Evolutionary conservation across 2,888 invertebrate species (phyloP).

Genomic region (Lordiphosa andalusiaca): DNA sequence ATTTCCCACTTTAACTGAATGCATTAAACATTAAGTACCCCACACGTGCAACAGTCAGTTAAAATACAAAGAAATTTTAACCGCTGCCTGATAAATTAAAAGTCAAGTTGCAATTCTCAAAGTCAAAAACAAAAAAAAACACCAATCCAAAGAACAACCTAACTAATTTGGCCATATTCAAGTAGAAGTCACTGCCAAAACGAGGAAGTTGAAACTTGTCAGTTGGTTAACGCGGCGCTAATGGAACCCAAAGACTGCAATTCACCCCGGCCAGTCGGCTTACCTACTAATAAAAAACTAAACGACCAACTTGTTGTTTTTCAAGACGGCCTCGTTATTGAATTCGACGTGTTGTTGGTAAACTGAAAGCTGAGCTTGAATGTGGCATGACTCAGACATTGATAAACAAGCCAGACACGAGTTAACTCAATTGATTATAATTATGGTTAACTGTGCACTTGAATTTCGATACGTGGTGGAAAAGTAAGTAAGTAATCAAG

Average conservation of each 20-base stretch:
- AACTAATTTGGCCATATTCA: constrained; percentile 3
- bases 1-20: no score
- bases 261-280: constrained; percentile 12
- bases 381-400: constrained; percentile 24
- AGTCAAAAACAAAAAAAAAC: constrained; percentile 1
- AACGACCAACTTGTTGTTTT: constrained; percentile 15
- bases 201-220: constrained; percentile 44
- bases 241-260: constrained; percentile 24
- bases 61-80: no score
- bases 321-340: constrained; percentile 58
- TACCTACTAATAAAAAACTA: constrained; percentile 17
- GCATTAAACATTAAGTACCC: no score
- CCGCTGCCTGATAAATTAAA: not conserved
- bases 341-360: constrained; percentile 54
- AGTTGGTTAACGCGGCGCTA: constrained; percentile 25
- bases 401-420: constrained; percentile 10
- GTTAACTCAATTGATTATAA: constrained; percentile 19
- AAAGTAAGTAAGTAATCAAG: not conserved
- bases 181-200: constrained; percentile 11
- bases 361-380: constrained; percentile 20
- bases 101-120: constrained; percentile 10
- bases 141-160: constrained; percentile 23
- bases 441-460: constrained; percentile 22
- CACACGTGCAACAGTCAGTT: no score
- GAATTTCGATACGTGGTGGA: constrained; percentile 20